Percentiles rank a stretch among this genome's conserved stretches.
Evolutionary conservation across 1,140 invertebrate species (phyloP).

Genomic region (Euschistus heros): DNA sequence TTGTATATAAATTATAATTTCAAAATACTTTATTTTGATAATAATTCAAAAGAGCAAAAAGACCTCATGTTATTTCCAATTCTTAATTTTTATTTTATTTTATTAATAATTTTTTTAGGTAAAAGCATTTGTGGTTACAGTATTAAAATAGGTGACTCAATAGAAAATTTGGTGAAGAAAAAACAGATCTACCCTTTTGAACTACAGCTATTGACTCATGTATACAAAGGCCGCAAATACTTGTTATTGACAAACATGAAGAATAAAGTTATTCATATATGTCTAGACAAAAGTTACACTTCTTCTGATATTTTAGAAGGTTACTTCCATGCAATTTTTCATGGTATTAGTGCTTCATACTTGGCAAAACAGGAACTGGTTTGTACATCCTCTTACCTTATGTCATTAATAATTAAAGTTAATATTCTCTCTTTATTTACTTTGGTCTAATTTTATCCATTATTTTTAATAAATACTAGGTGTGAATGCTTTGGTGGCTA

Average conservation of each 20-base stretch:
- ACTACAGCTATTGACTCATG: slow-evolving; percentile 33
- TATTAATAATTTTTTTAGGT: slow-evolving; percentile 32
- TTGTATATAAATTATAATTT: no score
- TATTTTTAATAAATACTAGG: no score
- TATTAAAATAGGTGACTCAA: slow-evolving; percentile 41
- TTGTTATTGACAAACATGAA: slow-evolving; percentile 39
- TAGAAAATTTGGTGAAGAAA: slow-evolving; percentile 38
- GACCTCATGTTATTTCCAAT: no score
- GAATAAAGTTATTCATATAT: slow-evolving; percentile 38
- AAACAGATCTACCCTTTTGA: slow-evolving; percentile 33
- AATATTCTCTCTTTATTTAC: no score
- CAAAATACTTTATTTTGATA: no score
- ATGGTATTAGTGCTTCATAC: slow-evolving; percentile 33
- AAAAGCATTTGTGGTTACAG: slow-evolving; percentile 40
- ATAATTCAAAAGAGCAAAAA: no score
- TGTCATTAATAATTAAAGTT: no score
- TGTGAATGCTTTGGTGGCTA: no score
- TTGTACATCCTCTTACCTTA: neutral
- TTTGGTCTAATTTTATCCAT: no score
- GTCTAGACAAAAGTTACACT: slow-evolving; percentile 36
- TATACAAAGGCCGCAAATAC: slow-evolving; percentile 39
- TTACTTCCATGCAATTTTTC: slow-evolving; percentile 43
- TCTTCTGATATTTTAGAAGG: slow-evolving; percentile 39
- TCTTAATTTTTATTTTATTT: no score
- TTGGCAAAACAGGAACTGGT: slow-evolving; percentile 19